Conservation (phyloP, 2,113 vertebrate species). For the Ornithorhynchus anatinus region DNA sequence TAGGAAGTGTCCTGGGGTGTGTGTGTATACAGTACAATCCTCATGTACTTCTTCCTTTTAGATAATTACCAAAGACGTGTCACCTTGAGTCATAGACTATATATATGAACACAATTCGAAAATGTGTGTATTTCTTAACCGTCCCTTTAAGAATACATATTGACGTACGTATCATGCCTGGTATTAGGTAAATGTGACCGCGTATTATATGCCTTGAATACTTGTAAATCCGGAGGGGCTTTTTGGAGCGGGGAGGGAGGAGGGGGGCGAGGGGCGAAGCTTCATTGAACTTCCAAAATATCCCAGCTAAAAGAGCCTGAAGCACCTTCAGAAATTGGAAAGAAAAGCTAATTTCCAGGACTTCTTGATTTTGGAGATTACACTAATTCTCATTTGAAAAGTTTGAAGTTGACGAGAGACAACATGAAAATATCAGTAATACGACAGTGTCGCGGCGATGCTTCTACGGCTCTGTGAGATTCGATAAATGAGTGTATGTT, state of each 20-base stretch:
- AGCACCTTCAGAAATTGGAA: background rate
- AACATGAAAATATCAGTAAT: background rate
- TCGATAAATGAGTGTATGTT: too few species aligned
- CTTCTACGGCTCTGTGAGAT: too few species aligned
- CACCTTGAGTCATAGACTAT: background rate
- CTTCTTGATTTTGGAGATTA: background rate
- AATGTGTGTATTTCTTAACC: too few species aligned
- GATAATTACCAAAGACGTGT: background rate
- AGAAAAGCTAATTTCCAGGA: background rate
- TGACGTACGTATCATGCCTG: background rate
- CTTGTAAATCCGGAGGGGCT: background rate
- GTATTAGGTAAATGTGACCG: background rate
- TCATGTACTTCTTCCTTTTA: conserved; percentile 14
- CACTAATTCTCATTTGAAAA: conserved; percentile 1
- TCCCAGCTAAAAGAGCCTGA: background rate
- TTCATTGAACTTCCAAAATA: background rate
- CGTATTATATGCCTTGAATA: background rate
- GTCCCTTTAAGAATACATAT: too few species aligned
- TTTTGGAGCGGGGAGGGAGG: too few species aligned
- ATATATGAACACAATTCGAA: conserved; percentile 30
- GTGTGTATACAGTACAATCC: too few species aligned
- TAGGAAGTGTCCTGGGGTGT: too few species aligned
- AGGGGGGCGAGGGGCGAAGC: background rate
- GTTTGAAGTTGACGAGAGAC: background rate
- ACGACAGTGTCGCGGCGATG: too few species aligned